Conservation (phyloP, 2,888 invertebrate genomes). For the Epinotia ramella region DNA sequence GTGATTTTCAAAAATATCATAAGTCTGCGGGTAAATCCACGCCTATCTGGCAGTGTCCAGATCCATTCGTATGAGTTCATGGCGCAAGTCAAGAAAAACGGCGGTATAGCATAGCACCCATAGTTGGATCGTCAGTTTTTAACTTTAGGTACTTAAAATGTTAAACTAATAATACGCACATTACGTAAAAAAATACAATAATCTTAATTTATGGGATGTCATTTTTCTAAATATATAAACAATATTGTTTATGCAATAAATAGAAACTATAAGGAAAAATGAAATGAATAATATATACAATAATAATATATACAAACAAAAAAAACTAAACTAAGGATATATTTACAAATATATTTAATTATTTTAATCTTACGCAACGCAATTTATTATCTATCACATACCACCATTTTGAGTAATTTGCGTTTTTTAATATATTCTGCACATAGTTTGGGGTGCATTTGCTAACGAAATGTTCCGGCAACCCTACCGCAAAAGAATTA, state of each 20-base stretch:
- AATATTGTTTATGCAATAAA: no score
- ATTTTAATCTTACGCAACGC: no score
- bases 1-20: conserved; percentile 50
- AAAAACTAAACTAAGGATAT: no score
- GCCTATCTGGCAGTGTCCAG: conserved; percentile 62
- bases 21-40: conserved; percentile 60
- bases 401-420: neutral
- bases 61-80: conserved; percentile 53
- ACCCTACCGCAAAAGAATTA: conserved; percentile 24
- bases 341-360: no score
- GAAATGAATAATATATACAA: no score
- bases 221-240: no score
- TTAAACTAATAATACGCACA: no score
- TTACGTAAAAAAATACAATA: no score
- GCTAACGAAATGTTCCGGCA: conserved; percentile 28
- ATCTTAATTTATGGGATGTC: no score
- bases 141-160: neutral
- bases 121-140: no score
- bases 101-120: conserved; percentile 28
- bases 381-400: neutral
- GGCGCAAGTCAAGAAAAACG: conserved; percentile 51
- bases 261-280: no score
- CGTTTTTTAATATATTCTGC: conserved; percentile 23
- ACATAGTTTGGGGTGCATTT: conserved; percentile 28
- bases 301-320: no score